Base-by-base conservation (phyloP, 1,140 invertebrate genomes). In the Microvelia longipes region DNA sequence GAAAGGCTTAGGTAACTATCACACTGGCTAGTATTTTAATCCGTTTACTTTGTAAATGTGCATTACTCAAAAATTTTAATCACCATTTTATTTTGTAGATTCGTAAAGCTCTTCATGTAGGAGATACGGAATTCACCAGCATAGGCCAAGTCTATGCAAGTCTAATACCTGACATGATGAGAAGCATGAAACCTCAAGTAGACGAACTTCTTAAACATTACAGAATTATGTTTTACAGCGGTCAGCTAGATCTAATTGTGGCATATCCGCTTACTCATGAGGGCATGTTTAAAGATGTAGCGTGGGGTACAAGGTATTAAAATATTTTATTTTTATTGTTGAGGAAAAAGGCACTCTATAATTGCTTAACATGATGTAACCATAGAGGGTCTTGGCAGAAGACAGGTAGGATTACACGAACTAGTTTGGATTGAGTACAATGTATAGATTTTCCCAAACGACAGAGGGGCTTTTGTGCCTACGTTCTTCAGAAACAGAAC, bases 191-290 rank as follows among this genome's bases (percentile, higher is more conserved):
- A 74, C 90, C 89, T 0, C 85, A 92, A 25, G 88, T 89, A 61
- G 85, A 85, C 0, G 85, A 88, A 70, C 78, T 96, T 0, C 71
- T 85, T 82, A 73, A 85, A 76, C 64, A 85, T 70, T 92, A 91
- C 74, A 84, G 84, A 77, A 84, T 89, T 1, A 80, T 90, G 2
- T 83, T 90, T 66, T 94, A 93, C 77, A 92, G 86, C 76, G 92
- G 92, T 0, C 90, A 93, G 75, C 76, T 94, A 35, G 92, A 94
- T 76, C 87, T 94, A 25, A 92, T 93, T 74, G 87, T 92, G 1
- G 87, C 90, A 0, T 91, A 91, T 78, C 87, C 90, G 0, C 75
- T 89, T 29, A 92, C 90, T 0, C 14, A 30, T 1, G 14, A 60
- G 28, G 67, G 25, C 30, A 19, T 68, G 50, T 60, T 68, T 61